Percentiles rank a stretch among this genome's conserved stretches.
phyloP scores from a whole-genome alignment of 2,888 invertebrate species.

The Heliconius hortense region DNA sequence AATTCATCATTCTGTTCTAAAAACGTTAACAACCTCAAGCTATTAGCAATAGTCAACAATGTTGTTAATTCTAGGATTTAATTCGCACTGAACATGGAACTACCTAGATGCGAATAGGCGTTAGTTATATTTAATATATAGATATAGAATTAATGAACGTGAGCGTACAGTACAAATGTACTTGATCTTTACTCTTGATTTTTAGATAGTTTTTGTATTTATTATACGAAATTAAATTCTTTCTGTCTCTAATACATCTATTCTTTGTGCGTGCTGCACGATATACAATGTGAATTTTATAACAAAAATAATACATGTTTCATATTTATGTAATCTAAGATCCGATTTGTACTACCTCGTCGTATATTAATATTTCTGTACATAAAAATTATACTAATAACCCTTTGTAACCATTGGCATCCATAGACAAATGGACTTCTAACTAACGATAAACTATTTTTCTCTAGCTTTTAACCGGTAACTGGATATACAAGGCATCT shows the following conservation, averaged over 20 bases:
- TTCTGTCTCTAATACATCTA: slow-evolving; percentile 8
- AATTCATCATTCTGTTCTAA: slow-evolving; percentile 78
- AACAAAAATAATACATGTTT: slow-evolving; percentile 20
- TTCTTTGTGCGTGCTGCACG: slow-evolving; percentile 44
- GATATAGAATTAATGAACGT: slow-evolving; percentile 47
- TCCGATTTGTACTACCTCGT: slow-evolving; percentile 37
- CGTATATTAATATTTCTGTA: slow-evolving; percentile 30
- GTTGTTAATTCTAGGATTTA: slow-evolving; percentile 78
- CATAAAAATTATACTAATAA: slow-evolving; percentile 31
- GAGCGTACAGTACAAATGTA: slow-evolving; percentile 20
- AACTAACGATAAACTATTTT: slow-evolving; percentile 30
- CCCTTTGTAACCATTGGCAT: slow-evolving; percentile 32
- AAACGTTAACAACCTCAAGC: slow-evolving; percentile 82
- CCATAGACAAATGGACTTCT: slow-evolving; percentile 26
- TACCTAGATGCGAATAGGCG: slow-evolving; percentile 64
- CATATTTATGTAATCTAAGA: slow-evolving; percentile 22
- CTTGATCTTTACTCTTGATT: neutral
- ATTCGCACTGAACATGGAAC: slow-evolving; percentile 76
- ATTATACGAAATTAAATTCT: slow-evolving; percentile 13
- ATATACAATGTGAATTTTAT: slow-evolving; percentile 23
- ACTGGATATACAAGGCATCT: slow-evolving; percentile 41
- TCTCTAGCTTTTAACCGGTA: slow-evolving; percentile 34
- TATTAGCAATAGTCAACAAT: slow-evolving; percentile 83
- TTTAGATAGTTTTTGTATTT: neutral
- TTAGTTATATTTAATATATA: slow-evolving; percentile 49